A percentile compares a stretch with the other conserved stretches of the same genome.
phyloP scores from a whole-genome alignment of 2,888 invertebrate species.

The Cremastinae sp. region DNA sequence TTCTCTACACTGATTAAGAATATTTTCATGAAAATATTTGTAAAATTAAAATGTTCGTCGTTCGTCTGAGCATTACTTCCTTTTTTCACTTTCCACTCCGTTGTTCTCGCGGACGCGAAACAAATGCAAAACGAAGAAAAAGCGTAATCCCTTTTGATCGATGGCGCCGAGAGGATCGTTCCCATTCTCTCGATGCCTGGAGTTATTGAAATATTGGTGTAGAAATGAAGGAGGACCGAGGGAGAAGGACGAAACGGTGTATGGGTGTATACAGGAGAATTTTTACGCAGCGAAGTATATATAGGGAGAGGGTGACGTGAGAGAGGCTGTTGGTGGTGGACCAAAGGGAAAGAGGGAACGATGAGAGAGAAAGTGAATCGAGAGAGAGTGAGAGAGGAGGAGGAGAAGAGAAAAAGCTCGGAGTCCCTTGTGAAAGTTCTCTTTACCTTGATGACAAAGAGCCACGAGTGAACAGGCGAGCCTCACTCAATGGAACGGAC shows the following conservation, averaged over 20 bases:
- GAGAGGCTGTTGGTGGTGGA: slow-evolving; percentile 65
- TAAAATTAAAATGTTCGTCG: too few species aligned
- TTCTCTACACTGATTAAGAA: too few species aligned
- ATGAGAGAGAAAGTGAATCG: slow-evolving; percentile 49
- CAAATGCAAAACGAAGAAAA: slow-evolving; percentile 28
- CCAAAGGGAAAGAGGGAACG: slow-evolving; percentile 38
- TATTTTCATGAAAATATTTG: too few species aligned
- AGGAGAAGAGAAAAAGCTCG: slow-evolving; percentile 66
- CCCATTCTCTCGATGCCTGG: slow-evolving; percentile 65
- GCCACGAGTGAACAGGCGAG: slow-evolving; percentile 73
- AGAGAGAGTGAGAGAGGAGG: slow-evolving; percentile 62
- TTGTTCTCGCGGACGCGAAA: slow-evolving; percentile 8
- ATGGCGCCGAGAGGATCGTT: slow-evolving; percentile 70
- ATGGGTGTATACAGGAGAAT: slow-evolving; percentile 18
- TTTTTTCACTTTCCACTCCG: slow-evolving; percentile 19
- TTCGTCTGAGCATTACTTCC: not conserved
- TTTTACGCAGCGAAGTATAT: slow-evolving; percentile 36
- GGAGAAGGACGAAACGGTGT: slow-evolving; percentile 34
- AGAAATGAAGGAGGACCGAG: slow-evolving; percentile 46
- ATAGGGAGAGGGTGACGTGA: slow-evolving; percentile 44
- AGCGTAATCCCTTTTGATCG: slow-evolving; percentile 73
- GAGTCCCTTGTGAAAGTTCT: slow-evolving; percentile 77
- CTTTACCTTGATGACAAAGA: slow-evolving; percentile 80
- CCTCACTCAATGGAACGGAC: slow-evolving; percentile 80
- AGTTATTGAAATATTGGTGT: slow-evolving; percentile 75